These are phyloP conservation scores for Phalangium opilio DNA, from an alignment of 2,888 invertebrate species.

Conservation along the genomic window DNA sequence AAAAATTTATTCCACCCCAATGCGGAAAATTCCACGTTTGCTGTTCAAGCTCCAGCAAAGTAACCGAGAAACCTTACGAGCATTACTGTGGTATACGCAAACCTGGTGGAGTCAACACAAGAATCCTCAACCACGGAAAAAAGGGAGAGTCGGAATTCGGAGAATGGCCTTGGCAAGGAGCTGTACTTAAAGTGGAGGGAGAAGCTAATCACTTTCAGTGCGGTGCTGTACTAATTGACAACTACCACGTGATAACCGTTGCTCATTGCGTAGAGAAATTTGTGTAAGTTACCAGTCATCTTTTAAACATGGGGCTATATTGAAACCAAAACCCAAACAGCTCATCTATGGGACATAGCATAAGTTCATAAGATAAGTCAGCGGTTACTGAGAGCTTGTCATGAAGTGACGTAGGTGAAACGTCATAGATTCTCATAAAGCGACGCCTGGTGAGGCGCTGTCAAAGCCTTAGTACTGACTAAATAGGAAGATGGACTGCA, in stretches of 20 bases:
- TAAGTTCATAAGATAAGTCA: too few relatives aligned
- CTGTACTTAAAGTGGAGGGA: slow-evolving; percentile 21
- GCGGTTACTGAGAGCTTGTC: too few relatives aligned
- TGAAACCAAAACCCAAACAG: not conserved
- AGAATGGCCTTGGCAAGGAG: slow-evolving; percentile 66
- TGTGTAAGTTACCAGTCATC: slow-evolving; percentile 13
- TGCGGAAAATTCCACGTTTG: slow-evolving; percentile 20
- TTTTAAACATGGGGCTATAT: not conserved
- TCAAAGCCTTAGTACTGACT: too few relatives aligned
- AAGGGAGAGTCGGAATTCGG: slow-evolving; percentile 43
- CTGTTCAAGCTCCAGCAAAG: slow-evolving; percentile 10
- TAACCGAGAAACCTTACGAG: not conserved
- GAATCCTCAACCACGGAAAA: slow-evolving; percentile 1
- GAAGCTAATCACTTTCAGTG: slow-evolving; percentile 47
- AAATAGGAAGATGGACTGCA: too few relatives aligned
- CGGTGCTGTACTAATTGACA: slow-evolving; percentile 63
- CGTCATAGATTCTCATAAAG: too few relatives aligned
- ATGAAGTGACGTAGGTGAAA: too few relatives aligned
- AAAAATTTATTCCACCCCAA: not conserved
- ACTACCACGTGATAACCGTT: slow-evolving; percentile 57
- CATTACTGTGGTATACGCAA: slow-evolving; percentile 5
- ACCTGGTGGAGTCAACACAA: slow-evolving; percentile 5
- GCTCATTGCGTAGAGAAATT: slow-evolving; percentile 53
- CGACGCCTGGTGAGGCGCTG: too few relatives aligned
- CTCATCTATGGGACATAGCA: not conserved